phyloP scores from a whole-genome alignment of 2,113 vertebrate genomes.

The Elanoides forficatus region DNA sequence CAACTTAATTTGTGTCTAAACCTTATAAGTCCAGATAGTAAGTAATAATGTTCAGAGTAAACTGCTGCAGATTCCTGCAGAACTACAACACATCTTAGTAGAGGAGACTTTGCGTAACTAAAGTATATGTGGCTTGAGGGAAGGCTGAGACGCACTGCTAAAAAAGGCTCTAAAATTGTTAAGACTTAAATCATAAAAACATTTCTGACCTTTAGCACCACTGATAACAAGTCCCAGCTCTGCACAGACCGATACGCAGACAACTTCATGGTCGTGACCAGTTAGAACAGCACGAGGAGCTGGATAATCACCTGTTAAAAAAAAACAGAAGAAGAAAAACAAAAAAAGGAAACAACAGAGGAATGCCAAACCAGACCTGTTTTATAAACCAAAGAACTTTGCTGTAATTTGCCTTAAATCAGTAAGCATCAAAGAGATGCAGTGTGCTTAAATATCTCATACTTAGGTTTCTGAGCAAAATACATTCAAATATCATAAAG shows the following conservation, averaged over 20 bases:
- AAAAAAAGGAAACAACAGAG: not conserved
- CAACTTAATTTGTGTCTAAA: not conserved
- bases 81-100: not conserved
- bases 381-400: not conserved
- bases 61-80: not conserved
- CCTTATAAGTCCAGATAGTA: not conserved
- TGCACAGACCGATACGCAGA: constrained; percentile 95
- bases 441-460: not conserved
- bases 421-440: not conserved
- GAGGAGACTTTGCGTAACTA: not conserved
- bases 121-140: not conserved
- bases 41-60: not conserved
- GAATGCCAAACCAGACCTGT: not conserved
- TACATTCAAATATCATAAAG: not conserved
- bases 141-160: not conserved
- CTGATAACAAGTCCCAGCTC: constrained; percentile 98
- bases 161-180: not conserved
- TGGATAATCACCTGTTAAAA: constrained; percentile 89
- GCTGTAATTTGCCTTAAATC: not conserved
- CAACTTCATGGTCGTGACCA: constrained; percentile 95
- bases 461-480: not conserved
- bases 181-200: constrained; percentile 3
- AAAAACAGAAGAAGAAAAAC: not conserved
- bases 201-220: constrained; percentile 93
- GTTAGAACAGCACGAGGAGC: constrained; percentile 94